These are phyloP conservation scores for Ischnus inquisitorius DNA, from an alignment of 2,888 invertebrate species.

Conservation along the genomic window DNA sequence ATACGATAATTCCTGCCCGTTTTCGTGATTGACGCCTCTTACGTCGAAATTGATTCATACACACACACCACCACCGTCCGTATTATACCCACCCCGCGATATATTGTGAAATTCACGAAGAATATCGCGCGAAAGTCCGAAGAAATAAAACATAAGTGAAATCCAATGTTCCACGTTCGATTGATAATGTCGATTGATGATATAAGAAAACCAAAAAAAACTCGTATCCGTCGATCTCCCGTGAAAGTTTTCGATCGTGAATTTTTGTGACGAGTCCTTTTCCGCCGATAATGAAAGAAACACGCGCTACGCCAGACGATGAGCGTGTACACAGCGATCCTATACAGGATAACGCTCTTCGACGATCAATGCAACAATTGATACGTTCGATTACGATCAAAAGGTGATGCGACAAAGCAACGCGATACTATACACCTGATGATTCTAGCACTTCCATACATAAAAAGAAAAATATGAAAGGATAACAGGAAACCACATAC, in stretches of 20 bases:
- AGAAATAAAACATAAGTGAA: conserved; percentile 20
- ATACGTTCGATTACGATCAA: conserved; percentile 33
- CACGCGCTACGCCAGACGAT: conserved; percentile 37
- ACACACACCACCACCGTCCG: conserved; percentile 65
- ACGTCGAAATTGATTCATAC: conserved; percentile 59
- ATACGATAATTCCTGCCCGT: conserved; percentile 66
- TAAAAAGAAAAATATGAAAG: conserved; percentile 36
- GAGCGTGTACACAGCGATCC: conserved; percentile 55
- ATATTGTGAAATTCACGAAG: conserved; percentile 12
- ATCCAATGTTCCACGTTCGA: conserved; percentile 65
- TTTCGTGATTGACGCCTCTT: conserved; percentile 61
- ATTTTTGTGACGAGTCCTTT: conserved; percentile 51
- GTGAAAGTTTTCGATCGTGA: conserved; percentile 53
- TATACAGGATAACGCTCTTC: conserved; percentile 30
- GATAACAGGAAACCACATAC: conserved; percentile 46
- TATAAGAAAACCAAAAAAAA: conserved; percentile 41
- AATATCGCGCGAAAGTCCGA: conserved; percentile 45
- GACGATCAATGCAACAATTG: conserved; percentile 23
- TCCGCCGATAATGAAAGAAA: conserved; percentile 19
- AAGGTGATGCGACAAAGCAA: conserved; percentile 19
- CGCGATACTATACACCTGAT: conserved; percentile 35
- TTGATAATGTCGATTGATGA: conserved; percentile 24
- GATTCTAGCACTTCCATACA: conserved; percentile 60
- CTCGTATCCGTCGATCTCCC: conserved; percentile 64
- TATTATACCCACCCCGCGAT: conserved; percentile 58